Base-by-base conservation (phyloP, 2,113 vertebrate genomes). In the Cyprinus carpio region DNA sequence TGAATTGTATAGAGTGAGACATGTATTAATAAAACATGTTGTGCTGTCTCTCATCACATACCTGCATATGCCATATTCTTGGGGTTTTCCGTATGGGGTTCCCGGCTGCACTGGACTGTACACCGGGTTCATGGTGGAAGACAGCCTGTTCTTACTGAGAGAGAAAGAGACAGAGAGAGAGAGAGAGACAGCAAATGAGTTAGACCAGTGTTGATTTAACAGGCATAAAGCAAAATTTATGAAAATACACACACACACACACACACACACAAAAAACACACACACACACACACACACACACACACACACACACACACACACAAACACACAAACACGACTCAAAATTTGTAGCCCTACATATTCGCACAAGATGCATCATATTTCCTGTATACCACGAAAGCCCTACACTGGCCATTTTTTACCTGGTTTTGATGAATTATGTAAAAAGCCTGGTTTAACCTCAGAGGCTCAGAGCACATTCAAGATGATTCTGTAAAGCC, bases 11-110 rank as follows among this genome's bases (percentile, higher is more conserved):
- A 31, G 6, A 31, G 29, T 67, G 4, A 69, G 29, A 67, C 27
- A 86, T 87, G 74, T 25, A 87, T n/a, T 75, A 4, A 16, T 77
- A 31, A 76, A 85, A 49, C 6, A 12, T 0, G 12, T 31, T 18
- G 15, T 67, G 29, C 6, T 58, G 54, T 12, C 15, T 13, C 0
- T 0, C 10, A 34, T 27, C 29, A 91, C 94, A 91, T 92, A 99
- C 98, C 97, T 94, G 98, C 92, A 9, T 99, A 99, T 18, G 98
- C 95, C 98, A 99, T 97, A 93, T 98, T 99, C 94, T 99, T 99
- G 54, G 96, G 96, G 93, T 99, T 99, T n/a, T 92, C 97, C 98
- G 0, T 99, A 99, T 65, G 98, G 98, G 91, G 97, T 95, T 93
- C 97, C 97, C 87, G 98, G 97, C 90, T 99, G 98, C 90, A 99